Percentiles rank a stretch among this genome's conserved stretches.
Evolutionary conservation across 30 jellyfish, hydroid and myxozoan species (phyloP).

Genomic region (Aurelia aurita complex sp. Pacific): DNA sequence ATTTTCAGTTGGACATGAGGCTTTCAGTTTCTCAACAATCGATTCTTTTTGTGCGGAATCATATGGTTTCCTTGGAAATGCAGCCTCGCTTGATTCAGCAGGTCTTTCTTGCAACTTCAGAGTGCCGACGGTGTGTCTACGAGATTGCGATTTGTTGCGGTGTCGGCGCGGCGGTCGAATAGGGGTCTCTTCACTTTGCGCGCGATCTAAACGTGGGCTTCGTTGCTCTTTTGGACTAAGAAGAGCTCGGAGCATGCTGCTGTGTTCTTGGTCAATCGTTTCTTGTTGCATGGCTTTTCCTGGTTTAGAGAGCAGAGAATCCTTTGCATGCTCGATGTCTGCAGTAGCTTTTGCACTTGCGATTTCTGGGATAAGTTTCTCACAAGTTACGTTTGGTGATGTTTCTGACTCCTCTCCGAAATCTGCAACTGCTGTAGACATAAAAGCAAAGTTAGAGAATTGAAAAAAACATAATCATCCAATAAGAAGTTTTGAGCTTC

Average conservation of each 20-base stretch:
- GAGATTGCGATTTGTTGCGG: constrained; percentile 46
- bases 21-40: constrained; percentile 2
- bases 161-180: constrained; percentile 69
- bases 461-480: no score
- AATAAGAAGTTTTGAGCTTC: no score
- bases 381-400: constrained; percentile 7
- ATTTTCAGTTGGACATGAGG: background rate
- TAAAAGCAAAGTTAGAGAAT: background rate
- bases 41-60: constrained; percentile 17
- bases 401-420: background rate
- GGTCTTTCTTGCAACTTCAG: background rate
- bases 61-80: background rate
- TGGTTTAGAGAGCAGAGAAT: no score
- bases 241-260: constrained; percentile 39
- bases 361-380: background rate
- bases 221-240: constrained; percentile 43
- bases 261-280: background rate
- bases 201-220: constrained; percentile 14
- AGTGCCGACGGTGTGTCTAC: constrained; percentile 53
- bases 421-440: background rate
- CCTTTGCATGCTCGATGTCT: background rate
- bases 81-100: background rate
- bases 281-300: background rate
- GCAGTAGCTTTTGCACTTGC: background rate
- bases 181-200: constrained; percentile 53